Conservation (phyloP, 2,797 vertebrate genomes). For the Anguilla megastoma region DNA sequence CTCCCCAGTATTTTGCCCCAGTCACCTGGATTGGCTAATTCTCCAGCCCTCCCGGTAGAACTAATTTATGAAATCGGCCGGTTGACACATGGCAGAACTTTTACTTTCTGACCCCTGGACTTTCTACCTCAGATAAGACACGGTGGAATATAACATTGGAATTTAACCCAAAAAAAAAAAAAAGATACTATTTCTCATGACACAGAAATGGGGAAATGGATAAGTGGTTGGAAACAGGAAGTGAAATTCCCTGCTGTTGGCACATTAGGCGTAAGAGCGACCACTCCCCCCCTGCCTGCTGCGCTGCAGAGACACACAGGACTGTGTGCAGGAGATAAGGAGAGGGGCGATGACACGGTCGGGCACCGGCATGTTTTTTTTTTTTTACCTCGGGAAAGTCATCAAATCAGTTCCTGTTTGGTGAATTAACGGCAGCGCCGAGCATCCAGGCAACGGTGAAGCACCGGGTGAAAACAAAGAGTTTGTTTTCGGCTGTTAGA, state of each 20-base stretch:
- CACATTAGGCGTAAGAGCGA: background rate
- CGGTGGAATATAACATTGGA: no score
- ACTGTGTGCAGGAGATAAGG: constrained; percentile 1
- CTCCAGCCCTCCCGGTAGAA: no score
- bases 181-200: no score
- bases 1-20: no score
- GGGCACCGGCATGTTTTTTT: background rate
- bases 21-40: no score
- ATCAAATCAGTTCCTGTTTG: background rate
- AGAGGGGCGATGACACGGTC: background rate
- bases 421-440: background rate
- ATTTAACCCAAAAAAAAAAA: background rate
- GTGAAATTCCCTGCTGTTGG: background rate
- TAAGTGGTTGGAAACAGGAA: constrained; percentile 28
- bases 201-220: constrained; percentile 16
- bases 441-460: background rate
- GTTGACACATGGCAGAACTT: no score
- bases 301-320: background rate
- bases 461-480: background rate
- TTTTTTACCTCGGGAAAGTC: background rate
- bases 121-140: no score
- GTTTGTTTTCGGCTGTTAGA: background rate
- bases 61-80: no score
- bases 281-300: background rate
- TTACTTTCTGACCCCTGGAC: no score